Evolutionary conservation across 2,888 invertebrate genomes (phyloP).

Genomic region (Coelopa pilipes): DNA sequence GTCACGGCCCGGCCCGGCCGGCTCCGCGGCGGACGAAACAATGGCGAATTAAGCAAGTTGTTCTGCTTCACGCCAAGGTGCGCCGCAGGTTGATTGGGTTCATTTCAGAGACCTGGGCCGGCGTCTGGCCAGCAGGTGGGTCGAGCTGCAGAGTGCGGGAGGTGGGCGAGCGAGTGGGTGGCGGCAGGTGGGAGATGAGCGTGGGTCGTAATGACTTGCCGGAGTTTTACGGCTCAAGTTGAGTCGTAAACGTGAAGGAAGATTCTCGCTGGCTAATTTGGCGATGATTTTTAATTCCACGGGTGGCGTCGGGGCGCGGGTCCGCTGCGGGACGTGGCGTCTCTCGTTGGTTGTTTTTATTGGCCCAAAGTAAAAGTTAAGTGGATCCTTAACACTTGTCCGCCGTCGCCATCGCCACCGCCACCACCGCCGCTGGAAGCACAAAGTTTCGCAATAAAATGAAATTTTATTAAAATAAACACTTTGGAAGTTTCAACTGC

Average conservation of each 20-base stretch:
- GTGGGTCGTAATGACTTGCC: neutral
- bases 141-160: no score
- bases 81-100: slow-evolving; percentile 5
- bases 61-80: neutral
- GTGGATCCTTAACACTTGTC: slow-evolving; percentile 3
- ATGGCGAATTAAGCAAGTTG: slow-evolving; percentile 14
- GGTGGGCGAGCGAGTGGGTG: no score
- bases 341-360: no score
- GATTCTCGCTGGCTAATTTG: slow-evolving; percentile 8
- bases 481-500: neutral
- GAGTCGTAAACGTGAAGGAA: neutral
- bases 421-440: neutral
- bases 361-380: neutral
- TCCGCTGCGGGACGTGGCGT: no score
- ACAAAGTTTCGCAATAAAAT: neutral
- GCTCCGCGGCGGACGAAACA: neutral
- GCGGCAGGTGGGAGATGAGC: no score
- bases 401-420: neutral
- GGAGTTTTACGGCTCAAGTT: neutral
- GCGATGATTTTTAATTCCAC: slow-evolving; percentile 7
- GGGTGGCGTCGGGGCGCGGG: neutral
- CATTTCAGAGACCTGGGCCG: no score
- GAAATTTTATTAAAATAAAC: slow-evolving; percentile 12
- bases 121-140: neutral
- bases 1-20: neutral